These are phyloP conservation scores for Dinoponera quadriceps DNA, from an alignment of 1,140 invertebrate genomes.

Conservation along the genomic window DNA sequence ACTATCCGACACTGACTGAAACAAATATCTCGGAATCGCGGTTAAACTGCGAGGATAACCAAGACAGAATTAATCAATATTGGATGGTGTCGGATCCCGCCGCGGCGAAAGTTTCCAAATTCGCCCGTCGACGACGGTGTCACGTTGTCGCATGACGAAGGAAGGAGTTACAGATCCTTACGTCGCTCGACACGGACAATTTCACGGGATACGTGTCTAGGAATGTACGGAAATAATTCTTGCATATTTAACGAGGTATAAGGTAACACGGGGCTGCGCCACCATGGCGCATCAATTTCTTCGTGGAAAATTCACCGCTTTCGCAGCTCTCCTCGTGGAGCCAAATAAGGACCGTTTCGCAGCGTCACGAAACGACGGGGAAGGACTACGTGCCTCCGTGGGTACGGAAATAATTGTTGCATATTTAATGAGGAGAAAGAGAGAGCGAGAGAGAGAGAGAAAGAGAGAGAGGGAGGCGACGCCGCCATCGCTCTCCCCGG, in stretches of 20 bases:
- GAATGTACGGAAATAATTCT: constrained; percentile 71
- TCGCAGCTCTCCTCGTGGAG: constrained; percentile 39
- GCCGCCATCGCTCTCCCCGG: constrained; percentile 49
- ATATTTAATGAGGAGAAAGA: constrained; percentile 73
- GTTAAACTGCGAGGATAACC: too few relatives aligned
- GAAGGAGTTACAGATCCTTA: background rate
- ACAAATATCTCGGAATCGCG: too few relatives aligned
- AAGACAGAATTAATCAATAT: too few relatives aligned
- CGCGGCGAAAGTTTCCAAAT: background rate
- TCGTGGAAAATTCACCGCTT: constrained; percentile 69
- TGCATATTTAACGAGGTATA: constrained; percentile 74
- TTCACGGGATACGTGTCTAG: constrained; percentile 54
- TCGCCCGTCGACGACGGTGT: background rate
- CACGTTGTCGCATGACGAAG: background rate
- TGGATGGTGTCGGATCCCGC: too few relatives aligned
- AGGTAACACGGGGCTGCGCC: constrained; percentile 59
- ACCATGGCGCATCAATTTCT: constrained; percentile 63
- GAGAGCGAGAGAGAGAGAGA: constrained; percentile 63
- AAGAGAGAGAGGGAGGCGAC: too few relatives aligned
- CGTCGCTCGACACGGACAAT: constrained; percentile 28
- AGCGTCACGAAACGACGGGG: constrained; percentile 52
- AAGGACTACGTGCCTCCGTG: constrained; percentile 62
- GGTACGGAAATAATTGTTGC: constrained; percentile 77
- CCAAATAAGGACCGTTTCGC: constrained; percentile 62
- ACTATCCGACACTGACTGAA: too few relatives aligned